Evolutionary conservation across 2,888 invertebrate genomes (phyloP).

Genomic region (Drosophila lutescens): DNA sequence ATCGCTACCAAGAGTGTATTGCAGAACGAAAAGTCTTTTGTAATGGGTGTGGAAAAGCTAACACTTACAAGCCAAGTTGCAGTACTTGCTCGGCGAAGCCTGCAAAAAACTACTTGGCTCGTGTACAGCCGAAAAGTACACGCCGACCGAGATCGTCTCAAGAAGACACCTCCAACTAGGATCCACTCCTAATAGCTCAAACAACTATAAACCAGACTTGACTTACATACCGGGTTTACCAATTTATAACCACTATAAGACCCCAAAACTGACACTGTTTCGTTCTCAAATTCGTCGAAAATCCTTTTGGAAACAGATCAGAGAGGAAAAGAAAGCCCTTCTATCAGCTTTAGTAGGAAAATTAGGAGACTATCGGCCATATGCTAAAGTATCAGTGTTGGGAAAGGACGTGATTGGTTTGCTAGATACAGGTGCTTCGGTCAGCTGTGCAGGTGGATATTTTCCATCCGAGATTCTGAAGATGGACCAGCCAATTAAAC

Average conservation of each 20-base stretch:
- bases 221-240: too few relatives aligned
- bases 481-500: constrained; percentile 1
- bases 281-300: constrained; percentile 1
- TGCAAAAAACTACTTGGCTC: neutral
- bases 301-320: neutral
- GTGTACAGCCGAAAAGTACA: too few relatives aligned
- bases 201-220: too few relatives aligned
- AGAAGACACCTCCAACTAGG: too few relatives aligned
- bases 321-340: neutral
- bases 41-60: neutral
- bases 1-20: neutral
- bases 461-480: neutral
- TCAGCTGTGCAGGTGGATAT: neutral
- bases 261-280: too few relatives aligned
- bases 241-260: too few relatives aligned
- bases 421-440: neutral
- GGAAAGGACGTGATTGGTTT: constrained; percentile 1
- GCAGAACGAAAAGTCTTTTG: neutral
- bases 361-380: neutral
- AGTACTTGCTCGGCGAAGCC: neutral
- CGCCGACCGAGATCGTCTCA: too few relatives aligned
- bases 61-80: neutral
- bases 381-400: neutral
- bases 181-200: too few relatives aligned
- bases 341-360: neutral